These are phyloP conservation scores for Sycon ciliatum DNA, from an alignment of 37 sponge, comb jelly and placozoan genomes.

Conservation along the genomic window DNA sequence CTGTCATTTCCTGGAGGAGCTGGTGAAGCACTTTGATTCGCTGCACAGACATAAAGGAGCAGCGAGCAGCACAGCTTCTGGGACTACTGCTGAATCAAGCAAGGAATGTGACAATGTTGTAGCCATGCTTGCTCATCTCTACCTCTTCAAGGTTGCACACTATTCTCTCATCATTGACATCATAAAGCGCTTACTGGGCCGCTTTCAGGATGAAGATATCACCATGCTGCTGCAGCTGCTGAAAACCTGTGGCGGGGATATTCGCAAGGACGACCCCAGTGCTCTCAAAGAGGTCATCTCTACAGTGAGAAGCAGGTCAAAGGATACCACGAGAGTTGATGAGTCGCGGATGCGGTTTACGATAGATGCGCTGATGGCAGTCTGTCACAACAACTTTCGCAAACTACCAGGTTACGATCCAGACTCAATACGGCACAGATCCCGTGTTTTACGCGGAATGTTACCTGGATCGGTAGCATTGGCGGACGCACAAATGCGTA, in stretches of 20 bases:
- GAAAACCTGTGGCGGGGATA: constrained; percentile 75
- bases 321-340: background rate
- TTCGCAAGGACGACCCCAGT: constrained; percentile 81
- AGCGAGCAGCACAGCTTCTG: too few relatives aligned
- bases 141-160: constrained; percentile 44
- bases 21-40: constrained; percentile 35
- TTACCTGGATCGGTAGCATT: constrained; percentile 15
- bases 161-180: constrained; percentile 76
- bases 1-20: constrained; percentile 40
- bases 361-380: constrained; percentile 78
- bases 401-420: constrained; percentile 93
- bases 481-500: constrained; percentile 58
- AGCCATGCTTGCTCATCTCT: constrained; percentile 47
- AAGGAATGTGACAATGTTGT: constrained; percentile 53
- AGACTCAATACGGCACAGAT: constrained; percentile 59
- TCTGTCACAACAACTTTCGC: constrained; percentile 76
- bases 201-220: constrained; percentile 65
- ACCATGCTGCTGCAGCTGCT: constrained; percentile 79
- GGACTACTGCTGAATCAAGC: too few relatives aligned
- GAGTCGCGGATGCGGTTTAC: constrained; percentile 65
- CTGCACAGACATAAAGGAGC: constrained; percentile 2
- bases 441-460: constrained; percentile 44
- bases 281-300: constrained; percentile 54
- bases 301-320: background rate
- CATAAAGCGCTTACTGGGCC: constrained; percentile 49